Evolutionary conservation across 2,113 vertebrate species (phyloP).

Genomic region (Bucco capensis): DNA sequence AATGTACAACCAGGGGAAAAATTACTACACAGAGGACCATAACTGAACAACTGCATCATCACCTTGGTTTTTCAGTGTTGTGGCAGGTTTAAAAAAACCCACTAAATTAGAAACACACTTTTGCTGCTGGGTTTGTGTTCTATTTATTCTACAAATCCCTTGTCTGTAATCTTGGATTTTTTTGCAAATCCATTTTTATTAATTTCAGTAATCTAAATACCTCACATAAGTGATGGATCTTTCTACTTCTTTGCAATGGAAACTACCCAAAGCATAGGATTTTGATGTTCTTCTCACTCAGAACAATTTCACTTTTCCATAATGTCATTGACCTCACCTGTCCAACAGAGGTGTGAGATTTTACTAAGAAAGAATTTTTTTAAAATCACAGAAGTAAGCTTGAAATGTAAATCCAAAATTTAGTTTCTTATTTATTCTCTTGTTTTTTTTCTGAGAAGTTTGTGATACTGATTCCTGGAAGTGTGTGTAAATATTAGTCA

Average conservation of each 20-base stretch:
- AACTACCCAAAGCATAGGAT: background rate
- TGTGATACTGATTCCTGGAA: background rate
- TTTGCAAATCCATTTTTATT: slow-evolving; percentile 32
- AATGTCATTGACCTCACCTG: background rate
- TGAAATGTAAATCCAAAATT: background rate
- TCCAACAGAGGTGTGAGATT: background rate
- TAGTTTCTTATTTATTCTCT: background rate
- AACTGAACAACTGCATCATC: background rate
- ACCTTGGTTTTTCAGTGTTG: background rate
- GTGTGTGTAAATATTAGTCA: background rate
- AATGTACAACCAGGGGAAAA: background rate
- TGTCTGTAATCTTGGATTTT: background rate
- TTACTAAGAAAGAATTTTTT: background rate
- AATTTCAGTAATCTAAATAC: background rate
- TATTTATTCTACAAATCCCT: background rate
- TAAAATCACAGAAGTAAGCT: background rate
- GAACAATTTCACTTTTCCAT: background rate
- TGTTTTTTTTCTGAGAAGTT: background rate
- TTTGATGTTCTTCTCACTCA: background rate
- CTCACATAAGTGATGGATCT: background rate
- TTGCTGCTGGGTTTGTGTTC: background rate
- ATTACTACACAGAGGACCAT: background rate
- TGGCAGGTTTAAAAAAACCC: background rate
- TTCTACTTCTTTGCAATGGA: background rate
- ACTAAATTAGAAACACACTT: slow-evolving; percentile 41